Evolutionary conservation across 1,140 invertebrate genomes (phyloP), one percentile per base, ranked within the genome.

Genomic region (Formica exsecta): DNA sequence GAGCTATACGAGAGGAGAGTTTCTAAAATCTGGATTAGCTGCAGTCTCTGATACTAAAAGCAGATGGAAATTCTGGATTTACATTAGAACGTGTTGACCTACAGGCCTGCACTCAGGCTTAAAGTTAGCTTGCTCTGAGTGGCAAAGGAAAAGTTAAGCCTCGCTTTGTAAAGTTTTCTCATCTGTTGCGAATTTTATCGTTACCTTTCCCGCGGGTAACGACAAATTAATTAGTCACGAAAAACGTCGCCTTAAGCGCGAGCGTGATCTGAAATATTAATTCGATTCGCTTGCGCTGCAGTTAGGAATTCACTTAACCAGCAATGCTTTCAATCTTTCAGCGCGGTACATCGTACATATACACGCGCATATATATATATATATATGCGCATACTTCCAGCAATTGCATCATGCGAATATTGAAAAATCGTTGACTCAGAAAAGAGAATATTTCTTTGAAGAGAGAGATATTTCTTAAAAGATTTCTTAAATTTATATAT

Each of bases 131-230:
- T 36, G 68, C 57, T 74, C 68, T 44, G 68, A 22, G 79, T 74
- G 79, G 79, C 79, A 83, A 83, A 83, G 79, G 79, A 83, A 83
- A 83, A 83, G 79, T 83, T 83, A 83, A 83, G 79, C 79, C 79
- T 83, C 29, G 79, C 79, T 83, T 83, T 83, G 79, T 83, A 25
- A 83, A 83, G 79, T 83, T 83, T 83, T 83, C 79, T 83, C 79
- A 83, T 83, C 79, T 83, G 38, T 83, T 74, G 68, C 79, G 68
- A 83, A 83, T 83, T 83, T 83, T 83, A 83, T 83, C 79, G 54
- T 83, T 83, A 83, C 79, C 68, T 73, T 66, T 74, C 38, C n/a
- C 68, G 68, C 13, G 54, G 41, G 54, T 74, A 83, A 74, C 68
- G 79, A 83, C 79, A 61, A 44, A 73, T 83, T 83, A 83, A 83